Evolutionary conservation across 1,140 invertebrate species (phyloP), one percentile per base, ranked within the genome.

Genomic region (Drosophila sproati): DNA sequence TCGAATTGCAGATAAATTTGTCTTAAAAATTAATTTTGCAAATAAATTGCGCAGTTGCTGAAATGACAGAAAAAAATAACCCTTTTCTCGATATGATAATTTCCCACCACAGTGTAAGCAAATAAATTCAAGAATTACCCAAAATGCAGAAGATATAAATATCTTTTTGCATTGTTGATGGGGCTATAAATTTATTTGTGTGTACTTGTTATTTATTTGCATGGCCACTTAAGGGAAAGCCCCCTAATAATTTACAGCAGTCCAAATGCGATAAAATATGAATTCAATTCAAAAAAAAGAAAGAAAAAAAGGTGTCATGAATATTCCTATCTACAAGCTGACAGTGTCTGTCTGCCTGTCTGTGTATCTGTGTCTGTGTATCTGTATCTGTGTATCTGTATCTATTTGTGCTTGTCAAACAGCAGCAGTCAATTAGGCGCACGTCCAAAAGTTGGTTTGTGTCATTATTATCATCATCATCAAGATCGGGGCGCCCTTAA

Each of bases 321-420:
- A 35, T 52, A 54, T 77, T 39, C 7, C 28, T 66, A 66, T 81
- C 68, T 81, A 45, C 62, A 12, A 7, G 20, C 12, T 67, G 59
- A 4, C 8, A 3, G 37, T 69, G 61, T 7, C 32, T 32, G 28
- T 67, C 28, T 47, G 31, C 43, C 1, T 52, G 12, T 45, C 32
- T 63, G 3, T 56, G 37, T 39, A 8, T 71, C 5, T n/a, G 41
- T 28, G 41, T 28, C 55, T 43, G 28, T 20, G 20, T n/a, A 31
- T n/a, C 55, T 56, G 54, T n/a, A 2, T 34, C 43, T 59, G 28
- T 72, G 54, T 67, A 48, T 48, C 59, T 63, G n/a, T 60, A 64
- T 79, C 68, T 82, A 68, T 89, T 88, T 88, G 85, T 86, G 80
- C 72, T 85, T 88, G 85, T 89, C 80, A 89, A 88, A 88, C 85